A percentile compares a stretch with the other conserved stretches of the same genome.
These are phyloP conservation scores for Prietella phreatophila DNA, from an alignment of 2,113 vertebrate genomes.

Conservation along the genomic window DNA sequence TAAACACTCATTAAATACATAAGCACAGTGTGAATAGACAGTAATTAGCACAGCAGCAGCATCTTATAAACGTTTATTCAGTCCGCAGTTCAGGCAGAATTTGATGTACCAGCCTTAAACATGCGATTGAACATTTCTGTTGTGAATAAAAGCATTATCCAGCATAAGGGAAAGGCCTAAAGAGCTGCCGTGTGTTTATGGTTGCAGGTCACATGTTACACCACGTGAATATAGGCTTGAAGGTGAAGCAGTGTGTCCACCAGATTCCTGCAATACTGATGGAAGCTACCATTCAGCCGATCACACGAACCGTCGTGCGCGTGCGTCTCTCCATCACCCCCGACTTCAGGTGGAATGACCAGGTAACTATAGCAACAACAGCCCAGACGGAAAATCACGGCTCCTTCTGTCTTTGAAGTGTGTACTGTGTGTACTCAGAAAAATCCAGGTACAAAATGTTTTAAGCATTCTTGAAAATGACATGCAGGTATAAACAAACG, in stretches of 20 bases:
- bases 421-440: conserved; percentile 5
- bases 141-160: background rate
- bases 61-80: background rate
- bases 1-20: background rate
- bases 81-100: background rate
- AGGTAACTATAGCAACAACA: conserved; percentile 73
- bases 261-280: conserved; percentile 91
- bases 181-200: background rate
- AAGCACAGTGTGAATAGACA: background rate
- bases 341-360: conserved; percentile 94
- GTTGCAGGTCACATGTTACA: conserved; percentile 92
- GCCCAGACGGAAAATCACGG: background rate
- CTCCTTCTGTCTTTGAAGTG: background rate
- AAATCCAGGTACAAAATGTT: background rate
- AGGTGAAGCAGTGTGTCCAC: conserved; percentile 95
- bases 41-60: too few species aligned
- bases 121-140: background rate
- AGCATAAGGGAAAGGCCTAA: background rate
- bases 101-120: too few species aligned
- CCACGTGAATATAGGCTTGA: conserved; percentile 91
- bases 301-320: conserved; percentile 92
- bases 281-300: conserved; percentile 94
- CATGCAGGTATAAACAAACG: background rate
- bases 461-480: conserved; percentile 11
- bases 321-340: conserved; percentile 83